Conservation (phyloP, 2,797 vertebrate species). For the Holocentrus rufus region DNA sequence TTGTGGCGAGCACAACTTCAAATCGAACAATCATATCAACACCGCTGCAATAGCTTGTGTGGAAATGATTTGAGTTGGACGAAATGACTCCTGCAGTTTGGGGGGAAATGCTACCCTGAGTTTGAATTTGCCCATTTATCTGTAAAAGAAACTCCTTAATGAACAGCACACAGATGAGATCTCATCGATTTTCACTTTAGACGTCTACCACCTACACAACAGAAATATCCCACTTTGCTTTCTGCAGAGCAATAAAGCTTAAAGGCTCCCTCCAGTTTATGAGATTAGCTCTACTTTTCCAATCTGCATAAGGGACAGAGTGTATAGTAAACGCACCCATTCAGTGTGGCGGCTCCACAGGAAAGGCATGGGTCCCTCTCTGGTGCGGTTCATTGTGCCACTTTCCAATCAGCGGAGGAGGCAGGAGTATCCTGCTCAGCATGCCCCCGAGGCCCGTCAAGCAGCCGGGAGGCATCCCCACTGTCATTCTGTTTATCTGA, state of each 20-base stretch:
- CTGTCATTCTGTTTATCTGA: constrained; percentile 80
- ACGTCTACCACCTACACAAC: neutral
- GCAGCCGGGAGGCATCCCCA: constrained; percentile 67
- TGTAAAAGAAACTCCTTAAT: neutral
- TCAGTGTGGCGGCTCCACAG: constrained; percentile 17
- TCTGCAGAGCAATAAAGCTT: neutral
- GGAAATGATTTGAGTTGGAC: constrained; percentile 11
- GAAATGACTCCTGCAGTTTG: neutral
- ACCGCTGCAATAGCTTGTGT: no score
- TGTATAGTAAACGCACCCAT: constrained; percentile 12
- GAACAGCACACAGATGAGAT: neutral
- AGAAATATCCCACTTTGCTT: neutral
- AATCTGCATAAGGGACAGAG: neutral
- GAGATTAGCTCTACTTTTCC: neutral
- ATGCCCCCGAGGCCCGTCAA: constrained; percentile 57
- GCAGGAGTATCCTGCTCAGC: constrained; percentile 74
- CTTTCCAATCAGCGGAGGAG: constrained; percentile 67
- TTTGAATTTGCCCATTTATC: neutral
- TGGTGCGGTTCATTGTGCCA: constrained; percentile 54
- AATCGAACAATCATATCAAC: constrained; percentile 6
- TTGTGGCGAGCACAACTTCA: constrained; percentile 26
- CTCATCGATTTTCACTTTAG: neutral
- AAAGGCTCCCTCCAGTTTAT: neutral
- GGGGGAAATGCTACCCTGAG: neutral
- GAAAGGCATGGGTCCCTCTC: constrained; percentile 47